Conservation (phyloP, 2,113 vertebrate species). For the Mandrillus leucophaeus region DNA sequence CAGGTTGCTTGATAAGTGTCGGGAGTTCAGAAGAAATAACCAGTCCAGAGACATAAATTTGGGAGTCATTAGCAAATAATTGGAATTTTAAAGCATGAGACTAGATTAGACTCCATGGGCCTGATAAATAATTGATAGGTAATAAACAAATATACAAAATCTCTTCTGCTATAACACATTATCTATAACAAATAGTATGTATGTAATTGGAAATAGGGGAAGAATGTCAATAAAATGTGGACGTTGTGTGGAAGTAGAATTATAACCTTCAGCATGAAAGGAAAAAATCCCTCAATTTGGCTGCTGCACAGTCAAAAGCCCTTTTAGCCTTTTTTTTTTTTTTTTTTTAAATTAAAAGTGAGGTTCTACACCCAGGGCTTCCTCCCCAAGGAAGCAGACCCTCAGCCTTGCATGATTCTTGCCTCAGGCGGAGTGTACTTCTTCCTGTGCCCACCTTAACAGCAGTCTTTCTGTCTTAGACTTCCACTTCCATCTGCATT, state of each 20-base stretch:
- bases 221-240: neutral
- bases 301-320: neutral
- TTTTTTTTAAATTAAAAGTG: neutral
- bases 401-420: neutral
- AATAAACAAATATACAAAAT: neutral
- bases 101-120: neutral
- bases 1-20: neutral
- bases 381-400: neutral
- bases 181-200: neutral
- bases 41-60: neutral
- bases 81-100: conserved; percentile 12
- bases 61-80: conserved; percentile 9
- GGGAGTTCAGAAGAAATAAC: neutral
- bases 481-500: neutral
- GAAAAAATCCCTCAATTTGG: neutral
- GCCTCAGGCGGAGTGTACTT: neutral
- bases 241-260: neutral
- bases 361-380: neutral
- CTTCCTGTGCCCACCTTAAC: neutral
- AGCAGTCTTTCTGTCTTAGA: neutral
- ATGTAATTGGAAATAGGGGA: neutral
- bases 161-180: conserved; percentile 10
- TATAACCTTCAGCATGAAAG: conserved; percentile 7
- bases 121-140: conserved; percentile 42
- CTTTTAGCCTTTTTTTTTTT: neutral